Evolutionary conservation across 2,113 vertebrate genomes (phyloP).

Genomic region (Pollachius pollachius): DNA sequence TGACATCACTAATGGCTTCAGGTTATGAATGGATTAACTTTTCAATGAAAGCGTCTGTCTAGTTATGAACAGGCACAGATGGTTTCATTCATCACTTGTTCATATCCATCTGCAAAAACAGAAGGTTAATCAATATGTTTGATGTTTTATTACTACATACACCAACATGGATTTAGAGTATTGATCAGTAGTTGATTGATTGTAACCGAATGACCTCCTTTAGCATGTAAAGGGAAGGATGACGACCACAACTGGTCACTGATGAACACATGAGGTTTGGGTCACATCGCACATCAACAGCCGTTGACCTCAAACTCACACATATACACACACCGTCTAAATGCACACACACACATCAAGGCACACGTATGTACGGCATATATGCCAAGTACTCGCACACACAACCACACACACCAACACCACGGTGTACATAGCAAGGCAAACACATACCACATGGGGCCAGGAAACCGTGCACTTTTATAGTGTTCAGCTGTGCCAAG

Average conservation of each 20-base stretch:
- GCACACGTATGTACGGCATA: neutral
- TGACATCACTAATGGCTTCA: too few species aligned
- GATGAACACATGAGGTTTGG: constrained; percentile 4
- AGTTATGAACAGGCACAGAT: too few species aligned
- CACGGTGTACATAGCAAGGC: constrained; percentile 11
- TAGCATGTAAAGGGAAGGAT: neutral
- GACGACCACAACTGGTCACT: constrained; percentile 9
- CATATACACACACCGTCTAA: neutral
- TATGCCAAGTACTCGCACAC: neutral
- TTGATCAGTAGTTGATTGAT: neutral
- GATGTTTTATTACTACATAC: too few species aligned
- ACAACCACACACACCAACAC: neutral
- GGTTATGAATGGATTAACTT: too few species aligned
- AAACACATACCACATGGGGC: constrained; percentile 19
- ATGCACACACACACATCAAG: neutral
- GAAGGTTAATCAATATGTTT: too few species aligned
- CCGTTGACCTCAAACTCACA: constrained; percentile 41
- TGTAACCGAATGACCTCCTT: constrained; percentile 6
- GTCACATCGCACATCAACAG: constrained; percentile 37
- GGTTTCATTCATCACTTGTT: too few species aligned
- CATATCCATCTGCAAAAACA: too few species aligned
- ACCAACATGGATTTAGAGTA: too few species aligned
- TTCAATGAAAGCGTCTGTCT: neutral
- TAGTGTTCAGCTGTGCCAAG: constrained; percentile 59
- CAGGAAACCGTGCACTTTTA: constrained; percentile 42